Conservation (phyloP, 2,888 invertebrate species). For the Spilosoma lubricipeda region DNA sequence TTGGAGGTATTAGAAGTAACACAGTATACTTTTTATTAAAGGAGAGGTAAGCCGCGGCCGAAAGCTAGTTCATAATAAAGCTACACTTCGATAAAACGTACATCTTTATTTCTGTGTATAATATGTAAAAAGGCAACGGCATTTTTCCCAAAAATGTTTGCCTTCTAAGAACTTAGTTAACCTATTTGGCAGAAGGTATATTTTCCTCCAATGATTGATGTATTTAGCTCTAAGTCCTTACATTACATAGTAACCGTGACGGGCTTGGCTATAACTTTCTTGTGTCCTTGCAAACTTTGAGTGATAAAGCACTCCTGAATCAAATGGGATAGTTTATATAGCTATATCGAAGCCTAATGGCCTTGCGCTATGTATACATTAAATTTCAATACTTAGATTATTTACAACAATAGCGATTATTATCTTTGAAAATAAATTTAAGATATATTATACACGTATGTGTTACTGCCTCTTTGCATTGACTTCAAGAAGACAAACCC, state of each 20-base stretch:
- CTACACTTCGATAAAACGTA: no score
- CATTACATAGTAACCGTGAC: neutral
- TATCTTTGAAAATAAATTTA: neutral
- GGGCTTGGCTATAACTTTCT: neutral
- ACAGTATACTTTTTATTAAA: no score
- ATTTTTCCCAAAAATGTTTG: no score
- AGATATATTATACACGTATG: neutral
- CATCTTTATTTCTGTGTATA: no score
- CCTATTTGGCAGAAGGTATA: no score
- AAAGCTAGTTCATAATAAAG: no score
- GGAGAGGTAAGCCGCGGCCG: no score
- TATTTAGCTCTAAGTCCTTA: no score
- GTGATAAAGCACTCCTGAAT: neutral
- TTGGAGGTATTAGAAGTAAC: no score
- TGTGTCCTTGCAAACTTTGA: neutral
- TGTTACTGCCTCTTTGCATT: neutral
- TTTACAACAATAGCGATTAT: neutral
- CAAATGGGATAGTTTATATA: neutral
- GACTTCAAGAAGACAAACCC: neutral
- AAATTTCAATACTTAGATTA: neutral
- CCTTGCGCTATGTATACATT: neutral
- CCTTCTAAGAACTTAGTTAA: no score
- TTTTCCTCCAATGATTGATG: no score
- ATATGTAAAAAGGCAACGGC: no score
- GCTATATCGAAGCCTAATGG: neutral